Base-by-base conservation (phyloP, 2,113 vertebrate species). In the Muscicapa adusta region DNA sequence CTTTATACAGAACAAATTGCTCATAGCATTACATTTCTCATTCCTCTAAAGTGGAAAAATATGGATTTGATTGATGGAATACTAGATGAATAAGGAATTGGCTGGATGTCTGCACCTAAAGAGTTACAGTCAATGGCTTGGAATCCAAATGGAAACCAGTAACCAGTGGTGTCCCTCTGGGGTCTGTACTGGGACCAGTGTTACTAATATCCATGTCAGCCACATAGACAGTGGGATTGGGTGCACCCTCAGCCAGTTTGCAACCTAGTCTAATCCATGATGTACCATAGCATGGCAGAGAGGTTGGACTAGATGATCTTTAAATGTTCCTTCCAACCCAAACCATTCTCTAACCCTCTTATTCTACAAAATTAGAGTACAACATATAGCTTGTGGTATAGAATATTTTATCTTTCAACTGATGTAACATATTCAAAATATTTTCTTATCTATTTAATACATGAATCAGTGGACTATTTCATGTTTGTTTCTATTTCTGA, bases 121-220 rank as follows among this genome's bases (percentile, higher is more conserved):
- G 25, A 47, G 18, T 42, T 51, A 48, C 16, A 73, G 47, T 16
- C 56, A 57, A 10, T 8, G 5, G 42, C 14, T 74, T 12, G 34
- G 29, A 14, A 28, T 57, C 47, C 42, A 85, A 42, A 65, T 5
- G 14, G 34, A 85, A 56, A 61, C 10, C 50, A 53, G 12, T 24
- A 53, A 80, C 2, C 60, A 74, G 26, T 34, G 18, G 15, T 29
- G 42, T 22, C 18, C 8, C 33, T 70, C 33, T n/a, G 24, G 18
- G 25, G 26, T 57, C 61, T 74, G 6, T 29, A 15, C 7, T 24
- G 54, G 33, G 19, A 72, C 14, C 2, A 3, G 7, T 20, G n/a
- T 11, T 10, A 15, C 28, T 17, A 36, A 20, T n/a, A 20, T 31
- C 20, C 60, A 26, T 1, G 0, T 12, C 29, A 66, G 1, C 34